These are phyloP conservation scores for Nymphalis polychloros DNA, from an alignment of 2,888 invertebrate species.

Conservation along the genomic window DNA sequence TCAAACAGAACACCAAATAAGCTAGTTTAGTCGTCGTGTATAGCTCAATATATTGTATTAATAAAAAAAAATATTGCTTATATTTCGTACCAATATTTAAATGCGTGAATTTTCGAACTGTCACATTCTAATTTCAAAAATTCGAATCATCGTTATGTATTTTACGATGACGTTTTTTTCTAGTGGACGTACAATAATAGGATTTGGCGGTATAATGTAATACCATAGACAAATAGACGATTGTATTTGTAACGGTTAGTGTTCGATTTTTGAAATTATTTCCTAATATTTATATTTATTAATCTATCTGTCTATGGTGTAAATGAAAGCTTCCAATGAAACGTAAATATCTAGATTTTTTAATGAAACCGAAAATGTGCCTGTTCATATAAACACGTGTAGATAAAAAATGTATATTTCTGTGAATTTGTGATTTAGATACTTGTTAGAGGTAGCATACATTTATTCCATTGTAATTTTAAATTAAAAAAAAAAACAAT, in stretches of 20 bases:
- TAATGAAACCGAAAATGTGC: constrained; percentile 46
- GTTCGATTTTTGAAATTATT: constrained; percentile 17
- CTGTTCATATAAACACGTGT: constrained; percentile 39
- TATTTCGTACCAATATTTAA: constrained; percentile 34
- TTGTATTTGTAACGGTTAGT: constrained; percentile 11
- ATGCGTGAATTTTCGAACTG: constrained; percentile 4
- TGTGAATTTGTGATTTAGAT: constrained; percentile 39
- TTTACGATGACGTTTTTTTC: not conserved
- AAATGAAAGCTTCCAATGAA: constrained; percentile 21
- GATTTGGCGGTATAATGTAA: not conserved
- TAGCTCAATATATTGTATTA: constrained; percentile 30
- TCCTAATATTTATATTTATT: not conserved
- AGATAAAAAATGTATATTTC: constrained; percentile 35
- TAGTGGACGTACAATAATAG: constrained; percentile 20
- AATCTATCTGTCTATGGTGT: constrained; percentile 15
- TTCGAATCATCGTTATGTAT: not conserved
- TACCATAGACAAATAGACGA: constrained; percentile 24
- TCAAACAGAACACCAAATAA: constrained; percentile 12
- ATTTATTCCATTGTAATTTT: not conserved
- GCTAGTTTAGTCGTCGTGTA: constrained; percentile 17
- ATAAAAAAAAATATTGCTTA: constrained; percentile 13
- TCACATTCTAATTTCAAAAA: constrained; percentile 8
- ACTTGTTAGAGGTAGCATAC: constrained; percentile 1
- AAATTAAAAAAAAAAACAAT: not conserved
- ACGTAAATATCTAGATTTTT: constrained; percentile 31